Percentiles rank a stretch among this genome's conserved stretches.
These are phyloP conservation scores for Ormia ochracea DNA, from an alignment of 2,888 invertebrate species.

Conservation along the genomic window DNA sequence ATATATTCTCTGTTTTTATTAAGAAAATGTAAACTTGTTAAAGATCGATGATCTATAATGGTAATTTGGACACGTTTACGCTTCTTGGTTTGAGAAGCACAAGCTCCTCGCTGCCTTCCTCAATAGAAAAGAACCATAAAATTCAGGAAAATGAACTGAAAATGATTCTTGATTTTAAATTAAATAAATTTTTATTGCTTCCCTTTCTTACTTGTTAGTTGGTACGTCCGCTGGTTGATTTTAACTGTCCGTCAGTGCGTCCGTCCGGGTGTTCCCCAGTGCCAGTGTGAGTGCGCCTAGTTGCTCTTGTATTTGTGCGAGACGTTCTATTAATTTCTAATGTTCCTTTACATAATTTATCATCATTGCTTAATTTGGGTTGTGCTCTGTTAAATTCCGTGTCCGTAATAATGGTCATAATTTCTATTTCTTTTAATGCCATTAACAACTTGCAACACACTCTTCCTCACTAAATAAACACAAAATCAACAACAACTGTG, in stretches of 20 bases:
- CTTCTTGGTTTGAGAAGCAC: slow-evolving; percentile 47
- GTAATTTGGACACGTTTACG: slow-evolving; percentile 61
- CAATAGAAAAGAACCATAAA: background rate
- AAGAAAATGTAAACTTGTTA: slow-evolving; percentile 47
- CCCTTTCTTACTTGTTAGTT: slow-evolving; percentile 16
- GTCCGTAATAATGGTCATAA: slow-evolving; percentile 58
- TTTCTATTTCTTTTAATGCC: slow-evolving; percentile 56
- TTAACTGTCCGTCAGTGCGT: background rate
- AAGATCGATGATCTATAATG: slow-evolving; percentile 59
- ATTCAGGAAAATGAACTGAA: slow-evolving; percentile 16
- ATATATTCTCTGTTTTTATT: too few species aligned
- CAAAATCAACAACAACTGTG: background rate
- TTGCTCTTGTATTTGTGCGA: slow-evolving; percentile 26
- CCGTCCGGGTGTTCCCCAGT: background rate
- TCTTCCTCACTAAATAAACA: slow-evolving; percentile 19
- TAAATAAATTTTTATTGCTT: slow-evolving; percentile 53
- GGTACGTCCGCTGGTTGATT: background rate
- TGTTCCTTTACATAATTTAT: slow-evolving; percentile 56
- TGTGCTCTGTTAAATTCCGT: slow-evolving; percentile 61
- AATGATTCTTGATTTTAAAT: slow-evolving; percentile 18
- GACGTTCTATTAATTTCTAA: slow-evolving; percentile 61
- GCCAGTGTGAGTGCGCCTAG: slow-evolving; percentile 4
- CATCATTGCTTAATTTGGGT: slow-evolving; percentile 62
- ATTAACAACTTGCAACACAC: slow-evolving; percentile 48
- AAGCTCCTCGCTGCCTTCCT: background rate